Conservation (phyloP, 2,888 invertebrate species). For the Tanytarsus gracilentus region DNA sequence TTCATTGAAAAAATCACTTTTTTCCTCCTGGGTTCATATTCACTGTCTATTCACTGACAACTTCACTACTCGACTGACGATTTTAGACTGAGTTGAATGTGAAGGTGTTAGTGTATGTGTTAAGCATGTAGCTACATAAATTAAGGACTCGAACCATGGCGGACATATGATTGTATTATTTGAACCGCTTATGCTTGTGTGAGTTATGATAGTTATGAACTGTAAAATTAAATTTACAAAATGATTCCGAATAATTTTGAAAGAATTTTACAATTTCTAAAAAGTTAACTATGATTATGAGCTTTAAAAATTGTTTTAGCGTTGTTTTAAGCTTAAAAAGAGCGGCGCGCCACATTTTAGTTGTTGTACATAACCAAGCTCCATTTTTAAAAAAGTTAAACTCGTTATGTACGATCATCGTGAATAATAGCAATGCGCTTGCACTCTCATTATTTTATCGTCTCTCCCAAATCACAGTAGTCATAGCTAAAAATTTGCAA, state of each 20-base stretch:
- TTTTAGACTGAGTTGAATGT: background rate
- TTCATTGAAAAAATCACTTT: slow-evolving; percentile 21
- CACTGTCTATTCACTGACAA: slow-evolving; percentile 18
- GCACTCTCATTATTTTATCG: slow-evolving; percentile 4
- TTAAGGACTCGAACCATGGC: background rate
- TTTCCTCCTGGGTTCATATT: slow-evolving; percentile 2
- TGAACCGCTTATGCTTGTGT: background rate
- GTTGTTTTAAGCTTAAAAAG: too few species aligned
- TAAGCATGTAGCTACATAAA: background rate
- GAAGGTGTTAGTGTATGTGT: background rate
- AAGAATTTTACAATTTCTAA: background rate
- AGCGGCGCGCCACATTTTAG: background rate
- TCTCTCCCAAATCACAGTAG: background rate
- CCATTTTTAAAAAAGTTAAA: background rate
- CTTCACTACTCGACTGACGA: slow-evolving; percentile 22
- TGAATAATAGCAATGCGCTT: background rate
- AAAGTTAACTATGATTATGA: too few species aligned
- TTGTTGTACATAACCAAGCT: background rate
- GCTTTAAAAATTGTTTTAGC: too few species aligned
- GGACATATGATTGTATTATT: background rate
- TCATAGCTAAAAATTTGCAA: slow-evolving; percentile 14
- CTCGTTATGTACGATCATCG: background rate
- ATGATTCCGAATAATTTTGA: background rate
- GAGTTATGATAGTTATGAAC: background rate
- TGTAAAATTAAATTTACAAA: background rate